Conservation (phyloP, 2,888 invertebrate genomes). For the Diloba caeruleocephala region DNA sequence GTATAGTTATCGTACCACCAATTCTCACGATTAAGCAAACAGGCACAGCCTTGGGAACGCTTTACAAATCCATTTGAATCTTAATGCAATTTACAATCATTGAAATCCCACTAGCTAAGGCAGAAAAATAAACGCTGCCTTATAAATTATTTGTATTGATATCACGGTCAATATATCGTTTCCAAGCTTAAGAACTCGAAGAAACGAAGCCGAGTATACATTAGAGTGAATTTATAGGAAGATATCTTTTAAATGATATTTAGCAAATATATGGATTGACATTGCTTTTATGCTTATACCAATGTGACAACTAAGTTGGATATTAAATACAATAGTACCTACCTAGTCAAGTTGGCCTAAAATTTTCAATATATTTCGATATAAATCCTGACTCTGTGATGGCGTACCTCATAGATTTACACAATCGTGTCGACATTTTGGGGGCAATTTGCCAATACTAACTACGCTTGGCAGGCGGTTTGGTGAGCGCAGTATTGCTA, state of each 20-base stretch:
- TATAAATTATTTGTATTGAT: slow-evolving; percentile 47
- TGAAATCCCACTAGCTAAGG: slow-evolving; percentile 59
- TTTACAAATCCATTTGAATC: slow-evolving; percentile 66
- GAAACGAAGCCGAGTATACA: slow-evolving; percentile 41
- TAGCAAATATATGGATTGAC: slow-evolving; percentile 25
- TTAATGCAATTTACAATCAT: slow-evolving; percentile 65
- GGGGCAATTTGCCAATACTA: too few species aligned
- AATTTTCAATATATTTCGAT: too few species aligned
- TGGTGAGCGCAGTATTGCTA: too few species aligned
- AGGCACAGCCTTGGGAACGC: slow-evolving; percentile 49
- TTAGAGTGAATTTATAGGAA: slow-evolving; percentile 46
- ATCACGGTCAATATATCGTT: slow-evolving; percentile 30
- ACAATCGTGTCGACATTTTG: too few species aligned
- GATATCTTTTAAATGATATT: slow-evolving; percentile 33
- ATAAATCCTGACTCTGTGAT: too few species aligned
- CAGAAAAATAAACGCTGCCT: slow-evolving; percentile 49
- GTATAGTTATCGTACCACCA: slow-evolving; percentile 44
- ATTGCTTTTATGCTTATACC: slow-evolving; percentile 6
- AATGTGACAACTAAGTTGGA: not conserved
- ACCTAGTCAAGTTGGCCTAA: too few species aligned
- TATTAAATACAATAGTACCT: not conserved
- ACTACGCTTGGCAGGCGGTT: too few species aligned
- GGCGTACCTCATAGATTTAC: too few species aligned
- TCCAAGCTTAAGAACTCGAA: slow-evolving; percentile 38
- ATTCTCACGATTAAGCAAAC: slow-evolving; percentile 56